Conservation (phyloP, 2,113 vertebrate species). For the Rhea pennata region DNA sequence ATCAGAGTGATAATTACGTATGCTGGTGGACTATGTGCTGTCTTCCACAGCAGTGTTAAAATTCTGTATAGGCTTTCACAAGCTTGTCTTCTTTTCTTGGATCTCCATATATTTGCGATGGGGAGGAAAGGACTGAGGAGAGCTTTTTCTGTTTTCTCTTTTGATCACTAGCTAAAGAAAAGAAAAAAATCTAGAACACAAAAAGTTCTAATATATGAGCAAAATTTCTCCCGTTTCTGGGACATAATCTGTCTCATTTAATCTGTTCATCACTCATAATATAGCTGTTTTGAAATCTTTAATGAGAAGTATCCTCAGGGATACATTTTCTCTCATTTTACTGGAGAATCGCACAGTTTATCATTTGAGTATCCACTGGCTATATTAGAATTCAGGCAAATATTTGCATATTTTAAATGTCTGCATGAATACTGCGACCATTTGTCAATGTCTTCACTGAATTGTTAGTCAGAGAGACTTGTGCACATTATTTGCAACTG, state of each 20-base stretch:
- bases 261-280: background rate
- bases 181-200: background rate
- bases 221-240: slow-evolving; percentile 23
- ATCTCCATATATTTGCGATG: background rate
- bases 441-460: slow-evolving; percentile 79
- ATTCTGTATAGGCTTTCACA: background rate
- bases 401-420: slow-evolving; percentile 77
- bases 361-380: slow-evolving; percentile 68
- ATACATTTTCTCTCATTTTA: slow-evolving; percentile 55
- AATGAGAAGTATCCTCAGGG: slow-evolving; percentile 65
- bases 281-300: slow-evolving; percentile 17
- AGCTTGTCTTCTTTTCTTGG: background rate
- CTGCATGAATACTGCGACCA: slow-evolving; percentile 75
- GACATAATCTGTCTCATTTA: slow-evolving; percentile 17
- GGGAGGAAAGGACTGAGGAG: background rate
- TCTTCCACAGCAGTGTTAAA: background rate
- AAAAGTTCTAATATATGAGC: background rate
- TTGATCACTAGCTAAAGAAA: background rate
- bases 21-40: background rate
- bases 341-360: slow-evolving; percentile 60
- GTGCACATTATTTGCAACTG: slow-evolving; percentile 72
- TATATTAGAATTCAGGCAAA: slow-evolving; percentile 80
- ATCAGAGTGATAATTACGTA: background rate
- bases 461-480: slow-evolving; percentile 75
- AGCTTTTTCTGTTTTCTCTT: background rate